Evolutionary conservation across 1,140 invertebrate species (phyloP), one percentile per base, ranked within the genome.

Genomic region (Drosophila littoralis): DNA sequence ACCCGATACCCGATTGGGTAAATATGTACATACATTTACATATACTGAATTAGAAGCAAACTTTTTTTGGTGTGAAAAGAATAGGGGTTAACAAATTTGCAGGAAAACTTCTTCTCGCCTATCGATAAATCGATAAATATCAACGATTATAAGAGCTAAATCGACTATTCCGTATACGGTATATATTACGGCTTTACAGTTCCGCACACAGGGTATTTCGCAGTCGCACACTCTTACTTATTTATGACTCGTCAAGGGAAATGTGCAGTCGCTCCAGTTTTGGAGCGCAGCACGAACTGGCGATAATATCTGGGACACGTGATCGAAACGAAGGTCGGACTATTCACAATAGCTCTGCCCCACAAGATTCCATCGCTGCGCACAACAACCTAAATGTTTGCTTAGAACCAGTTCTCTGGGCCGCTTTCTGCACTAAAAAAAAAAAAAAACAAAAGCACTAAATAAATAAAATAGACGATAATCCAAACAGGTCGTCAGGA

Each of bases 381-480:
- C 40, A 36, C 32, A 36, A 3, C 59, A 63, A 46, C 52, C 45
- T 15, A 38, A 58, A 42, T 60, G 75, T 73, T 77, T 36, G 42
- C 52, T 59, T 69, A 77, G 69, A 77, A 78, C 76, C 72, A 55
- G 76, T 78, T 78, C 63, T 66, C 40, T 52, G 42, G 35, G n/a
- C 63, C 43, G 48, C 75, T 74, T 68, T 77, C 66, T 70, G 75
- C 57, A 71, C 51, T 64, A 52, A 64, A 79, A 66, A 45, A 50
- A 57, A 51, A 64, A 64, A 69, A 50, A 69, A 50, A 69, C 1
- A 22, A 22, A 22, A 22, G 3, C 22, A 72, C 66, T 68, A 61
- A 63, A 72, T 38, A 86, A 73, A 75, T 71, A 22, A 68, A 68
- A 52, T 36, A 22, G 28, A 58, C 63, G 59, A 59, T 28, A 48